Conservation (phyloP, 2,888 invertebrate species). For the Drosophila peninsularis region DNA sequence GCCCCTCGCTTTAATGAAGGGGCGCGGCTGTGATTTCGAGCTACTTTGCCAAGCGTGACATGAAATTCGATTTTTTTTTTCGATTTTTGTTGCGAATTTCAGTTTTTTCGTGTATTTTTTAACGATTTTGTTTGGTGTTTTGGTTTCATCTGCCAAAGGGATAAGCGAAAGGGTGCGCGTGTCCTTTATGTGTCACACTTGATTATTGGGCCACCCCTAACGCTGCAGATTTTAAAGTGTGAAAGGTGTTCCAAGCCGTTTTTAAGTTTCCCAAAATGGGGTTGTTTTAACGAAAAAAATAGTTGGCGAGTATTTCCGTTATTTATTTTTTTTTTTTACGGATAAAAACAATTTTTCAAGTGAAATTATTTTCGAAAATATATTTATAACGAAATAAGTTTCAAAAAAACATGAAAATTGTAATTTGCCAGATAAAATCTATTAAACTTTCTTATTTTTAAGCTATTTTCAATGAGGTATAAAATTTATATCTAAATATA, state of each 20-base stretch:
- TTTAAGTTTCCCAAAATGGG: conserved; percentile 33
- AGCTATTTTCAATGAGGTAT: not conserved
- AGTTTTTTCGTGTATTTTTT: conserved; percentile 45
- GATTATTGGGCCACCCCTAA: conserved; percentile 68
- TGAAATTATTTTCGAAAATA: not conserved
- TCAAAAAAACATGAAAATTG: not conserved
- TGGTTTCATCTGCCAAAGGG: conserved; percentile 52
- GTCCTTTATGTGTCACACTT: conserved; percentile 77
- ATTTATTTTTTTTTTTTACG: not conserved
- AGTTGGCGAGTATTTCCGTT: not conserved
- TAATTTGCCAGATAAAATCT: not conserved
- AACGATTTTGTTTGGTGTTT: conserved; percentile 42
- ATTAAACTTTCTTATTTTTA: too few species aligned
- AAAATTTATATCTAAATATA: too few species aligned
- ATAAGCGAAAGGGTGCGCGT: conserved; percentile 56
- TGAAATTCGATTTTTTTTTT: conserved; percentile 57
- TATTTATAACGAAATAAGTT: not conserved
- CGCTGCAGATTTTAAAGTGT: conserved; percentile 13
- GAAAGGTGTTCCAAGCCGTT: conserved; percentile 54
- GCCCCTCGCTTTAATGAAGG: conserved; percentile 66
- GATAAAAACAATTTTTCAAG: not conserved
- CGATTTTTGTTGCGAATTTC: conserved; percentile 30
- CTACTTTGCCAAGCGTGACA: conserved; percentile 69
- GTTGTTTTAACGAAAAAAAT: conserved; percentile 16
- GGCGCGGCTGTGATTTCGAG: conserved; percentile 69